Evolutionary conservation across 1,140 invertebrate species (phyloP).

Genomic region (Rhopalosiphum maidis): DNA sequence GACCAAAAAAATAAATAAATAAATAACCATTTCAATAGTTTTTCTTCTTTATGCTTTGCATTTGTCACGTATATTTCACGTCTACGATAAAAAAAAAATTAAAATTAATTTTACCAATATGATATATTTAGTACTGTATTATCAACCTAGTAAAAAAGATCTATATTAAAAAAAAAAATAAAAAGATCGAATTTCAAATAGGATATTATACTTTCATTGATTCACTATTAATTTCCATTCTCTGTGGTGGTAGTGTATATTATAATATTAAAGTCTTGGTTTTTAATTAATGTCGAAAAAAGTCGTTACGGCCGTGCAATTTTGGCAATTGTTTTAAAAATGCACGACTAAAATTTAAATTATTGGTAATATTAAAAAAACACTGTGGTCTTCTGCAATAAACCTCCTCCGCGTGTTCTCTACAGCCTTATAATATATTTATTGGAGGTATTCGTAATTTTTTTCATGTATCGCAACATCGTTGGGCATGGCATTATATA

Average conservation of each 20-base stretch:
- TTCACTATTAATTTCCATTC: not conserved
- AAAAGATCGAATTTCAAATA: not conserved
- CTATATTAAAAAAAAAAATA: not conserved
- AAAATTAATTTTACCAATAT: not conserved
- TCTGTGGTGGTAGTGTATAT: not conserved
- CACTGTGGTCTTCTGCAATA: not conserved
- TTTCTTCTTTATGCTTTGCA: not conserved
- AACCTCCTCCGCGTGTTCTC: not conserved
- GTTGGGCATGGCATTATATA: not conserved
- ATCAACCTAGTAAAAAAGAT: not conserved
- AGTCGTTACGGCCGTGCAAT: not conserved
- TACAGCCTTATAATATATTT: not conserved
- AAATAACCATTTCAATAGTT: not conserved
- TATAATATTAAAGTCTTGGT: not conserved
- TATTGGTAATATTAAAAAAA: not conserved
- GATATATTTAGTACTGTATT: not conserved
- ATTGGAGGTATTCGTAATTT: not conserved
- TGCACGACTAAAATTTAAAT: not conserved
- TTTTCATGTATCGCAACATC: not conserved
- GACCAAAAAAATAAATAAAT: not conserved
- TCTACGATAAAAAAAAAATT: not conserved
- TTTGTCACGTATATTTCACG: slow-evolving; percentile 5
- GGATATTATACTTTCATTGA: not conserved
- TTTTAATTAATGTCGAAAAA: not conserved
- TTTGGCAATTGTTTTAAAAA: not conserved